Conservation (phyloP, 2,888 invertebrate species). For the Archips crataeganus region DNA sequence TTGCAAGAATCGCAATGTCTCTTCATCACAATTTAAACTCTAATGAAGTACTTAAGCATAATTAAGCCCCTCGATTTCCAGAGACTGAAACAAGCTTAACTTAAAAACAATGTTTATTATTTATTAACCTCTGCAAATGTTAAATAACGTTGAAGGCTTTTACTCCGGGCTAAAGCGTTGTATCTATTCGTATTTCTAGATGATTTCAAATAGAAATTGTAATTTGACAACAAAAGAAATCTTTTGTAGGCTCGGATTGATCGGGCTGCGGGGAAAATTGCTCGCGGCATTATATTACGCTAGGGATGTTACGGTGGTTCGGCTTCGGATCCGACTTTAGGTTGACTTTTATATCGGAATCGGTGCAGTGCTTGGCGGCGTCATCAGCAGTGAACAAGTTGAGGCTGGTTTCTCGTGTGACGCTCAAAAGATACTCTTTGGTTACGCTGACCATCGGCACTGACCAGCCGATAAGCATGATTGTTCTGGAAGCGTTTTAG, state of each 20-base stretch:
- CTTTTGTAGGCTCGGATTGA: slow-evolving; percentile 20
- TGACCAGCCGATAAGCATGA: too few relatives aligned
- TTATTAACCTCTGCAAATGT: slow-evolving; percentile 18
- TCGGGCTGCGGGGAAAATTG: slow-evolving; percentile 25
- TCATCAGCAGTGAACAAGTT: too few relatives aligned
- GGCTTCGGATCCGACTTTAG: too few relatives aligned
- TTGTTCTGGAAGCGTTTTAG: too few relatives aligned
- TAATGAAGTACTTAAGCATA: neutral
- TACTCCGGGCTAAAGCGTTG: neutral
- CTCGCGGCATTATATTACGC: slow-evolving; percentile 25
- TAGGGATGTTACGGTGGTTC: too few relatives aligned
- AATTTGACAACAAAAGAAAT: slow-evolving; percentile 37
- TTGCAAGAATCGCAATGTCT: neutral
- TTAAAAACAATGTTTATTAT: neutral
- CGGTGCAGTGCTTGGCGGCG: too few relatives aligned
- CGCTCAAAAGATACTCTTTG: too few relatives aligned
- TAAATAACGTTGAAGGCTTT: slow-evolving; percentile 16
- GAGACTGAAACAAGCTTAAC: neutral
- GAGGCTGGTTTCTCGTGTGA: too few relatives aligned
- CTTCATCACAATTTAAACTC: neutral
- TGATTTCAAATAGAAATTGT: slow-evolving; percentile 25
- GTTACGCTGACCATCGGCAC: too few relatives aligned
- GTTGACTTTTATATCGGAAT: too few relatives aligned
- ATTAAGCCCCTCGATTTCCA: neutral
- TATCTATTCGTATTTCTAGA: slow-evolving; percentile 4